Evolutionary conservation across 1,140 invertebrate genomes (phyloP).

Genomic region (Tetragonula clypearis): DNA sequence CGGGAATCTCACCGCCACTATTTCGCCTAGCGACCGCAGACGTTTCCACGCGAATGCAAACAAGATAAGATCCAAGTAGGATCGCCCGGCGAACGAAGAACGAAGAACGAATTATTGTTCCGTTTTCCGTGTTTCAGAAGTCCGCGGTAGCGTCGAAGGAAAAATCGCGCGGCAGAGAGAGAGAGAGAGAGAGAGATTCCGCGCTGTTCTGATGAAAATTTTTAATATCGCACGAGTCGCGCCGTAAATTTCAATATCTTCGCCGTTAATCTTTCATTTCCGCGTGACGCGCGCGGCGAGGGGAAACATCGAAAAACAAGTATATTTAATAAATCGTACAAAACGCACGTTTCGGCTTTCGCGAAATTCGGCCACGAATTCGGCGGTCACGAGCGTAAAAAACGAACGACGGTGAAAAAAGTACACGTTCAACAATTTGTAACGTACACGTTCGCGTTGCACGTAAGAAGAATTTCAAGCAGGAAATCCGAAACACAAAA

Average conservation of each 20-base stretch:
- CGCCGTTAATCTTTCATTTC: not conserved
- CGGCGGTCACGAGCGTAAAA: too few relatives aligned
- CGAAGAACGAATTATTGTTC: not conserved
- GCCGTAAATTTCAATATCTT: not conserved
- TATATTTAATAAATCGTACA: not conserved
- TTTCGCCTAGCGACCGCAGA: not conserved
- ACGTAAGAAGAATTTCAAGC: not conserved
- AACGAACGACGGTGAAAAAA: too few relatives aligned
- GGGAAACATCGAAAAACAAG: not conserved
- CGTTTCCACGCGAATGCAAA: constrained; percentile 11
- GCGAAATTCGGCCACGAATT: too few relatives aligned
- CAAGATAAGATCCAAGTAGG: constrained; percentile 1
- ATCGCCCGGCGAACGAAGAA: not conserved
- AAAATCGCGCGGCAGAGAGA: not conserved
- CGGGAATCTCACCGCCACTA: not conserved
- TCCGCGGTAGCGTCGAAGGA: not conserved
- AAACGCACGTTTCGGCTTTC: not conserved
- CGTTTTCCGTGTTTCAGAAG: too few relatives aligned
- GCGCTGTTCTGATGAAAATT: not conserved
- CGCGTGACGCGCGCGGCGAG: too few relatives aligned
- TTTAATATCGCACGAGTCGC: not conserved
- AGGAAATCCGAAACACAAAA: not conserved
- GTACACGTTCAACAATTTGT: too few relatives aligned
- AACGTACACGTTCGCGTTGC: not conserved
- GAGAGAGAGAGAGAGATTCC: too few relatives aligned